These are phyloP conservation scores for Bombyx mandarina DNA, from an alignment of 1,140 invertebrate species.

Conservation along the genomic window DNA sequence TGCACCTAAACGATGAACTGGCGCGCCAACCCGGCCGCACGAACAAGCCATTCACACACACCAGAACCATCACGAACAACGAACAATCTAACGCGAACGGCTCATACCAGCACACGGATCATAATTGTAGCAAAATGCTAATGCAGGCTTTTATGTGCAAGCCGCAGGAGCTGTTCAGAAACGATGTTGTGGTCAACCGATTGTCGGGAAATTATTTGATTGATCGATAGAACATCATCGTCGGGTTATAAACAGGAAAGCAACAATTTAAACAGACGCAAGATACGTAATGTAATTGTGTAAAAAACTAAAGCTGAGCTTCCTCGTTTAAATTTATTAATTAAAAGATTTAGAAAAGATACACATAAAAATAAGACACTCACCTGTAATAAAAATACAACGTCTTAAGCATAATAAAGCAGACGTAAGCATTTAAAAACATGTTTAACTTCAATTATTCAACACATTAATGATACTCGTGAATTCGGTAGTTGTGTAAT, in stretches of 20 bases:
- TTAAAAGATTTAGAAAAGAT: too few species aligned
- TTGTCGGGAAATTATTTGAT: conserved; percentile 37
- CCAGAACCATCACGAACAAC: conserved; percentile 9
- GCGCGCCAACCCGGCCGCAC: conserved; percentile 38
- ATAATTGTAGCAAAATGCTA: conserved; percentile 34
- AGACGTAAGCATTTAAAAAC: too few species aligned
- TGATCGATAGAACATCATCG: conserved; percentile 11
- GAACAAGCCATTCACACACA: conserved; percentile 19
- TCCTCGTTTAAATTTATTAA: too few species aligned
- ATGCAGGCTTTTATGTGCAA: conserved; percentile 32
- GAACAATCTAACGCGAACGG: conserved; percentile 15
- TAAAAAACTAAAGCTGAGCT: too few species aligned
- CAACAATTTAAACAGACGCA: too few species aligned
- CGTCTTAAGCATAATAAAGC: too few species aligned
- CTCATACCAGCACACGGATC: conserved; percentile 20
- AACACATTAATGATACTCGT: too few species aligned
- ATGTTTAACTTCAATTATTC: too few species aligned
- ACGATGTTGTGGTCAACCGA: conserved; percentile 39
- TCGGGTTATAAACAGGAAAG: not conserved
- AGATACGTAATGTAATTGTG: too few species aligned
- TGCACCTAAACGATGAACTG: conserved; percentile 59
- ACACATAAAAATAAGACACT: too few species aligned
- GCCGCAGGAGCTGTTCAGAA: conserved; percentile 45
- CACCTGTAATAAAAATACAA: too few species aligned
- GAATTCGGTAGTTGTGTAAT: too few species aligned